Evolutionary conservation across 2,797 vertebrate species (phyloP).

Genomic region (Harpagifer antarcticus): DNA sequence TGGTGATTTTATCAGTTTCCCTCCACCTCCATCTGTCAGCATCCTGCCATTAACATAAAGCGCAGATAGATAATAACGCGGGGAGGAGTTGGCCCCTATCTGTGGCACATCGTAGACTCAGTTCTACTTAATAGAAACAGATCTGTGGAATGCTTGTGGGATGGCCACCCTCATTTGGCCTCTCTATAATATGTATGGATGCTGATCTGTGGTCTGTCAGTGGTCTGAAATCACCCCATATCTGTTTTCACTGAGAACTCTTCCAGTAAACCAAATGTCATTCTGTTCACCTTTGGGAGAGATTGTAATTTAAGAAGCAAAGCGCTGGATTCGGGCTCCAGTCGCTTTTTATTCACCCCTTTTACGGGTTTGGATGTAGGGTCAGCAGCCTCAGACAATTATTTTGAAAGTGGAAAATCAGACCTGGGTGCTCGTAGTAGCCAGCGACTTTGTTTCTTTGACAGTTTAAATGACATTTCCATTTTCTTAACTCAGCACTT

Average conservation of each 20-base stretch:
- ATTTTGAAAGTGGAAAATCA: constrained; percentile 57
- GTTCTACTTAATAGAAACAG: constrained; percentile 73
- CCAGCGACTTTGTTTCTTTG: constrained; percentile 54
- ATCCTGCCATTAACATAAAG: constrained; percentile 48
- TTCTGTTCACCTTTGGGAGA: constrained; percentile 77
- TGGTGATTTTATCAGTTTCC: constrained; percentile 57
- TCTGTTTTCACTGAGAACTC: constrained; percentile 78
- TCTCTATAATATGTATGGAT: constrained; percentile 76
- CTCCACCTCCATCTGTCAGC: constrained; percentile 57
- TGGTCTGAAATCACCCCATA: constrained; percentile 81
- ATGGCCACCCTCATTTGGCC: constrained; percentile 78
- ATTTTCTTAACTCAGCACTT: constrained; percentile 64
- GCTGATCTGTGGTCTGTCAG: constrained; percentile 80
- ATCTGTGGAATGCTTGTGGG: constrained; percentile 82
- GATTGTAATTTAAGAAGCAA: constrained; percentile 73
- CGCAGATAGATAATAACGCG: constrained; percentile 55
- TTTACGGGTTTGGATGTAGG: constrained; percentile 68
- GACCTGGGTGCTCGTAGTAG: constrained; percentile 39
- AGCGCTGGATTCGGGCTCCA: constrained; percentile 50
- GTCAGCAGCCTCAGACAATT: constrained; percentile 57
- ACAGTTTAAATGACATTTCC: constrained; percentile 64
- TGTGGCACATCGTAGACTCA: constrained; percentile 49
- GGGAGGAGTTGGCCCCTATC: constrained; percentile 47
- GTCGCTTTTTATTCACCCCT: constrained; percentile 68
- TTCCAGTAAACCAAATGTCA: constrained; percentile 82